phyloP scores from a whole-genome alignment of 2,797 vertebrate genomes.

The Enteromius radiatus region DNA sequence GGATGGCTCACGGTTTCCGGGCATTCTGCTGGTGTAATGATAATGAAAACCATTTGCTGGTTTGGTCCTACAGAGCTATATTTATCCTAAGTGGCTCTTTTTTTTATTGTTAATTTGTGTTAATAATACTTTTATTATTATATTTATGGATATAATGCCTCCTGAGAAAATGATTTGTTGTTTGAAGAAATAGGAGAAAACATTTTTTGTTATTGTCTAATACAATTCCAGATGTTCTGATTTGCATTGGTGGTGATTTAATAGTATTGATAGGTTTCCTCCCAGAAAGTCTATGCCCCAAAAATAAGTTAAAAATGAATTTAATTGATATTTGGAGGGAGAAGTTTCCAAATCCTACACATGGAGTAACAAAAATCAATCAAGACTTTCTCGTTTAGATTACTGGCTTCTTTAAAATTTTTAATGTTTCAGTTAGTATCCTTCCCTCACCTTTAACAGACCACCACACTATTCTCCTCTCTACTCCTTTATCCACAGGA shows the following conservation, averaged over 20 bases:
- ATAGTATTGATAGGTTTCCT: slow-evolving; percentile 1
- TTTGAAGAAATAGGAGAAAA: too few species aligned
- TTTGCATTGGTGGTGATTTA: background rate
- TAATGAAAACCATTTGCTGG: too few species aligned
- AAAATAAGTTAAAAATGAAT: background rate
- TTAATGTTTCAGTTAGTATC: background rate
- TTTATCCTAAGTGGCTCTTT: too few species aligned
- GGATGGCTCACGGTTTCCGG: too few species aligned
- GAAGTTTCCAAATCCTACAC: background rate
- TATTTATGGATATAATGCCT: too few species aligned
- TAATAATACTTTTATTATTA: too few species aligned
- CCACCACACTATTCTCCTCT: background rate
- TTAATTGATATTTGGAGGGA: slow-evolving; percentile 3
- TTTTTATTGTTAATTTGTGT: too few species aligned
- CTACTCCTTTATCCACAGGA: background rate
- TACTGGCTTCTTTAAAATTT: background rate
- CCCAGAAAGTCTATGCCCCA: background rate
- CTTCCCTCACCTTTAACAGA: background rate
- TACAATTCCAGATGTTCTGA: background rate
- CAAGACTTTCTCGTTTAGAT: too few species aligned
- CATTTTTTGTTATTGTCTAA: background rate
- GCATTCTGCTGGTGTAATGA: too few species aligned
- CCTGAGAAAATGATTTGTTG: too few species aligned
- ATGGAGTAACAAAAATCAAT: background rate
- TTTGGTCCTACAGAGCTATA: too few species aligned